These are phyloP conservation scores for Metallyticus violacea DNA, from an alignment of 2,888 invertebrate genomes.

Conservation along the genomic window DNA sequence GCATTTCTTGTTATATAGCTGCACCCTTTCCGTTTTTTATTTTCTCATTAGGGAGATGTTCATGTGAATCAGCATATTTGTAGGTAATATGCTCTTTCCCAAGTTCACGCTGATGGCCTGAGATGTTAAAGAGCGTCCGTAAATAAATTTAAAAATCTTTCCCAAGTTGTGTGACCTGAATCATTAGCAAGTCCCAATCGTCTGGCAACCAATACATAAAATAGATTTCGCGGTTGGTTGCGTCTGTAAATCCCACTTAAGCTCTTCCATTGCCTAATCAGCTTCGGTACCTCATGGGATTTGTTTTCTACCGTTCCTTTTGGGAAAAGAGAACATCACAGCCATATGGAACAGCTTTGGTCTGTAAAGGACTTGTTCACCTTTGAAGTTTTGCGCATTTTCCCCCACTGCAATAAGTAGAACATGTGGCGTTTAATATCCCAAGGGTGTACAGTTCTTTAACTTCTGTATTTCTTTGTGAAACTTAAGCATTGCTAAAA, in stretches of 20 bases:
- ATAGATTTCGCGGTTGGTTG: background rate
- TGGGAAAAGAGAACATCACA: background rate
- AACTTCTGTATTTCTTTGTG: background rate
- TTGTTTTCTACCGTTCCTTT: background rate
- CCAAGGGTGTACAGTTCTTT: background rate
- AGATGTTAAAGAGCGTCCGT: too few species aligned
- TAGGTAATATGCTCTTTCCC: too few species aligned
- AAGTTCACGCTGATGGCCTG: too few species aligned
- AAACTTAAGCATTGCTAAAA: background rate
- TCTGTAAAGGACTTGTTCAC: background rate
- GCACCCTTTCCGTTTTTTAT: too few species aligned
- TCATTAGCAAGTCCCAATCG: too few species aligned
- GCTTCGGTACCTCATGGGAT: background rate
- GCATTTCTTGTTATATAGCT: too few species aligned
- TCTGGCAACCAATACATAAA: background rate
- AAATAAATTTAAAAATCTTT: too few species aligned
- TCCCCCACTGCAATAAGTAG: background rate
- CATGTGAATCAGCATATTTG: too few species aligned
- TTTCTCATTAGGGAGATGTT: too few species aligned
- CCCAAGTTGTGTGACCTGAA: too few species aligned
- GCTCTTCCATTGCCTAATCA: background rate
- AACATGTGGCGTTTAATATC: background rate
- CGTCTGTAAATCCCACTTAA: background rate
- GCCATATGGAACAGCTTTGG: background rate
- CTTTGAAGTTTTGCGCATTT: background rate